Conservation (phyloP, 2,113 vertebrate genomes). For the Laticauda colubrina region DNA sequence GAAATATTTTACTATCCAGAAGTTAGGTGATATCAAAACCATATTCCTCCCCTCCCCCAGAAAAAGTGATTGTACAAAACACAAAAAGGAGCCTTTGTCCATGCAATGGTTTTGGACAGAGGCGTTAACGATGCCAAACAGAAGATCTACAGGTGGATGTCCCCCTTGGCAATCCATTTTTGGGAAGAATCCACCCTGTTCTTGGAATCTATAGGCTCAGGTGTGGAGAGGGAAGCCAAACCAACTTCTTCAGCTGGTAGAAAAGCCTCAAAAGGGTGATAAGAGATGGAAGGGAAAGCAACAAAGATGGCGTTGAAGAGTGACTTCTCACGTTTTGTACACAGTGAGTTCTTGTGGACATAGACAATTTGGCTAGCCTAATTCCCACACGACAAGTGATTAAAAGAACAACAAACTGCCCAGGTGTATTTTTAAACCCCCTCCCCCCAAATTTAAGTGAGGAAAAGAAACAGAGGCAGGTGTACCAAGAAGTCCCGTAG, state of each 20-base stretch:
- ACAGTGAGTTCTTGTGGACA: constrained; percentile 31
- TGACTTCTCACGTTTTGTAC: neutral
- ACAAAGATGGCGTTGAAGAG: neutral
- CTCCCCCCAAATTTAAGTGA: neutral
- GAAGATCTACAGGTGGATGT: neutral
- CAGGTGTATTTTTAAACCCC: neutral
- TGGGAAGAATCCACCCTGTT: neutral
- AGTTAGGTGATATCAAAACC: constrained; percentile 61
- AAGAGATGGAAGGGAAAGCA: constrained; percentile 54
- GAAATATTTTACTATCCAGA: constrained; percentile 49
- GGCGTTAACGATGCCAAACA: neutral
- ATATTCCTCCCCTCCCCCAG: constrained; percentile 46
- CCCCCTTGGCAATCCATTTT: neutral
- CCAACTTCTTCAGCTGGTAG: constrained; percentile 29
- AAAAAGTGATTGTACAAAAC: constrained; percentile 58
- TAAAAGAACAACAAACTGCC: neutral
- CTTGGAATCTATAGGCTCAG: constrained; percentile 28
- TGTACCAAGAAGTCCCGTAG: neutral
- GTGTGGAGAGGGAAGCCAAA: constrained; percentile 34
- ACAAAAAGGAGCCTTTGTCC: constrained; percentile 35
- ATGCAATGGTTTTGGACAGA: constrained; percentile 43
- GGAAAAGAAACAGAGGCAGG: neutral
- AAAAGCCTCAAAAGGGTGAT: constrained; percentile 41
- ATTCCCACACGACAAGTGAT: neutral
- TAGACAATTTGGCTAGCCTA: neutral